A percentile compares a stretch with the other conserved stretches of the same genome.
These are phyloP conservation scores for Eumeta japonica DNA, from an alignment of 1,140 invertebrate genomes.

Conservation along the genomic window DNA sequence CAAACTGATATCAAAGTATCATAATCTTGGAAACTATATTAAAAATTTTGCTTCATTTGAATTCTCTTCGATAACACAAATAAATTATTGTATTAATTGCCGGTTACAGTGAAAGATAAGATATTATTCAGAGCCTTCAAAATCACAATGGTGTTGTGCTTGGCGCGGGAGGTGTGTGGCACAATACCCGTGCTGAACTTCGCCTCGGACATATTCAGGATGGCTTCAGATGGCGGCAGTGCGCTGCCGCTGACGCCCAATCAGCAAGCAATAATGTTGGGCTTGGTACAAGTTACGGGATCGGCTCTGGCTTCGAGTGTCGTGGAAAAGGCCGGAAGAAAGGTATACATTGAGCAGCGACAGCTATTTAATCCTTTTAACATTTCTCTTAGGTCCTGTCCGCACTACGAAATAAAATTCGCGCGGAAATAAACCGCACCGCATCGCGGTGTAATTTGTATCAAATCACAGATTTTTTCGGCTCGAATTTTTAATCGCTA, in stretches of 20 bases:
- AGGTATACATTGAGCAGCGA: too few relatives aligned
- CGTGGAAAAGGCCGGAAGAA: conserved; percentile 33
- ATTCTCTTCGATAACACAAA: not conserved
- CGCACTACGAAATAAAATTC: too few relatives aligned
- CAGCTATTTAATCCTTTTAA: too few relatives aligned
- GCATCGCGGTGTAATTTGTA: too few relatives aligned
- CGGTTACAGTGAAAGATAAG: not conserved
- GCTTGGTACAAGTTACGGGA: conserved; percentile 32
- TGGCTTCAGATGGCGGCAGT: conserved; percentile 18
- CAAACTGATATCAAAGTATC: too few relatives aligned
- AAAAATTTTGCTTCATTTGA: not conserved
- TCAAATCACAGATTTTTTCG: too few relatives aligned
- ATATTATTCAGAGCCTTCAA: conserved; percentile 29
- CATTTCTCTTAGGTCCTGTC: too few relatives aligned
- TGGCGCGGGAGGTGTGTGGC: conserved; percentile 34
- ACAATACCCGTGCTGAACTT: conserved; percentile 37
- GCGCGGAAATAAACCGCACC: too few relatives aligned
- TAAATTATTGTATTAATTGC: conserved; percentile 1
- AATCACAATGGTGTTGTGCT: conserved; percentile 26
- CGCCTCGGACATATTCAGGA: conserved; percentile 32
- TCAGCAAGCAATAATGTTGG: conserved; percentile 41
- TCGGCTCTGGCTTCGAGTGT: conserved; percentile 26
- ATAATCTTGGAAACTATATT: too few relatives aligned
- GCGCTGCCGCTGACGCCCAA: conserved; percentile 25
- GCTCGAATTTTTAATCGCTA: too few relatives aligned